Conservation (phyloP, 2,113 vertebrate species). For the Sapajus apella region DNA sequence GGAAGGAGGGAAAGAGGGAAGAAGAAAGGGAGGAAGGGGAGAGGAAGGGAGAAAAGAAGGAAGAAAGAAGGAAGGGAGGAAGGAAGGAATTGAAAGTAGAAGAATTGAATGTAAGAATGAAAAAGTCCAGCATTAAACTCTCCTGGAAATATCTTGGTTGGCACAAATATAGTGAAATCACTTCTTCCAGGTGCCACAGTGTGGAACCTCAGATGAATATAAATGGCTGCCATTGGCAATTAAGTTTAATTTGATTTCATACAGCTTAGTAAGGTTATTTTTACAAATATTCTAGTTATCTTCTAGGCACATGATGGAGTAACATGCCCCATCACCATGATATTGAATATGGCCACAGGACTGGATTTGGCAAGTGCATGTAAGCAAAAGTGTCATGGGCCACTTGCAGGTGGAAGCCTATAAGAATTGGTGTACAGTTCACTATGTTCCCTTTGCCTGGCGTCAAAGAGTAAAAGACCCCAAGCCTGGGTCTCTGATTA, state of each 20-base stretch:
- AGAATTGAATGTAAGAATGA: background rate
- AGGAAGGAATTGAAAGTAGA: slow-evolving; percentile 26
- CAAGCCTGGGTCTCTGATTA: background rate
- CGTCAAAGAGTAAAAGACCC: background rate
- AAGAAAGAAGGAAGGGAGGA: no score
- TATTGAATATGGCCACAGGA: background rate
- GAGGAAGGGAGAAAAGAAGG: no score
- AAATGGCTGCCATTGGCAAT: background rate
- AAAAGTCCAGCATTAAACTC: background rate
- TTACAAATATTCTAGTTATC: background rate
- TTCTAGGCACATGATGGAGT: background rate
- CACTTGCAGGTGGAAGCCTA: background rate
- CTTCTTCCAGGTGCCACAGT: background rate
- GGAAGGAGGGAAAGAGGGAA: fast-evolving
- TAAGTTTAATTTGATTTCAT: background rate
- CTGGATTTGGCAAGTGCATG: background rate
- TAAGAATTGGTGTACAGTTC: background rate
- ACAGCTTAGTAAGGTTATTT: background rate
- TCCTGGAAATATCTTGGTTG: background rate
- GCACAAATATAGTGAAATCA: background rate
- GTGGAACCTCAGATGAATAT: background rate
- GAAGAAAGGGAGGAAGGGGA: fast-evolving
- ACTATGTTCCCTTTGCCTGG: background rate
- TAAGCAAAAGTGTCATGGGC: background rate
- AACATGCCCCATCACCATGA: background rate